phyloP scores from a whole-genome alignment of 2,888 invertebrate genomes.

The Euplexia lucipara region DNA sequence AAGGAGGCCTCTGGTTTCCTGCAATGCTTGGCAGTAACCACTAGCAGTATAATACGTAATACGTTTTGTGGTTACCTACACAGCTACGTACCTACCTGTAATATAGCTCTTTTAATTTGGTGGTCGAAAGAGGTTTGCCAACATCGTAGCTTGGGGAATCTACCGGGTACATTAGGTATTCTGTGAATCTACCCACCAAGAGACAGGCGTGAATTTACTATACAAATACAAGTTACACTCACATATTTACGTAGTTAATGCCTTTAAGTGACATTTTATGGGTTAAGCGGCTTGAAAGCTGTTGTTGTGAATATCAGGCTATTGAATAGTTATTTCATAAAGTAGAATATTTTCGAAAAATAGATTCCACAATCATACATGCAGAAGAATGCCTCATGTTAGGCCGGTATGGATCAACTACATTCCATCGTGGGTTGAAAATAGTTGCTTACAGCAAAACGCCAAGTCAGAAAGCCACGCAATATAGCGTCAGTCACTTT shows the following conservation, averaged over 20 bases:
- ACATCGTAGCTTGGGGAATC: conserved; percentile 66
- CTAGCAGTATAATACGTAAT: conserved; percentile 38
- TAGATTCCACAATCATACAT: background rate
- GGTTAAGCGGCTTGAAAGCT: conserved; percentile 2
- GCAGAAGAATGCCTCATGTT: background rate
- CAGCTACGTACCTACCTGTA: conserved; percentile 46
- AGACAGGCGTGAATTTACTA: conserved; percentile 60
- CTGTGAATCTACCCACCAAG: conserved; percentile 61
- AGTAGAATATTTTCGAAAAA: background rate
- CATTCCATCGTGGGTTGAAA: background rate
- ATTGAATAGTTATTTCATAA: background rate
- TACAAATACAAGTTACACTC: conserved; percentile 56
- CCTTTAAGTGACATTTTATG: conserved; percentile 27
- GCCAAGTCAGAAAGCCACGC: background rate
- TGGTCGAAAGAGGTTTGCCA: conserved; percentile 67
- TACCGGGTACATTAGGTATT: conserved; percentile 62
- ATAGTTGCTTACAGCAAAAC: background rate
- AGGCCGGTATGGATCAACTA: background rate
- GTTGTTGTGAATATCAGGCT: background rate
- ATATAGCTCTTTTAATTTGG: conserved; percentile 65
- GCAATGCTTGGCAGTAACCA: conserved; percentile 21
- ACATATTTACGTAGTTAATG: conserved; percentile 43
- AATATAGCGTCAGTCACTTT: background rate
- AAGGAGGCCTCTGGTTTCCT: conserved; percentile 10
- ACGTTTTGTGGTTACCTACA: conserved; percentile 52